Base-by-base conservation (phyloP, 2,113 vertebrate genomes). In the Chlamydotis undulata region DNA sequence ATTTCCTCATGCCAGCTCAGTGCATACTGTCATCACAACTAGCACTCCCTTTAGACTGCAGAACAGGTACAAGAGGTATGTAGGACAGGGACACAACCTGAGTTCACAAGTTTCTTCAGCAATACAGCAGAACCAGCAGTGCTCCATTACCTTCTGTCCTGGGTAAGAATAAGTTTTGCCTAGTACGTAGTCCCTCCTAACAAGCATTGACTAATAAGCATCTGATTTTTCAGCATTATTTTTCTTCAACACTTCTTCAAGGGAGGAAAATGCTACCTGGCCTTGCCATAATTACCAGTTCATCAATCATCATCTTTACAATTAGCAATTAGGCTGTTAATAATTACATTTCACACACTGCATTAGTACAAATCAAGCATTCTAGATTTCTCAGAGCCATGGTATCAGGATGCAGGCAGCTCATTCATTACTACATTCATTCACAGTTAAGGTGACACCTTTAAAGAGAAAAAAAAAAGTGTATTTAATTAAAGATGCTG, bases 1-100 rank as follows among this genome's bases (percentile, higher is more conserved):
- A 18, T 29, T 47, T 83, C 65, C 68, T 55, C 60, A n/a, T 8
- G 29, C 8, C 55, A 67, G n/a, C 59, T 57, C 63, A 35, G 39
- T 2, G 28, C 4, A 0, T 7, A 6, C 35, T 4, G 6, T 26
- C n/a, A 22, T 6, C 56, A 22, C 1, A 4, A 49, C 7, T 60
- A 84, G 65, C 56, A 35, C 12, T 25, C 26, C 28, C 53, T 55
- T 55, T 8, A 60, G 18, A 31, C 55, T 19, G 21, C 55, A 63
- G 31, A 23, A 29, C 31, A 61, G 56, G 24, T 73, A 71, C n/a
- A 50, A 12, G n/a, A 49, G 8, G 10, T 31, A 31, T 2, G 19
- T 45, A 87, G 19, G 12, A 73, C 6, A 50, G n/a, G 7, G 14
- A 65, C 6, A 47, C 63, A 55, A 41, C 18, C 19, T 19, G 5